Evolutionary conservation across 2,888 invertebrate species (phyloP).

Genomic region (Lasioglossum oenotherae): DNA sequence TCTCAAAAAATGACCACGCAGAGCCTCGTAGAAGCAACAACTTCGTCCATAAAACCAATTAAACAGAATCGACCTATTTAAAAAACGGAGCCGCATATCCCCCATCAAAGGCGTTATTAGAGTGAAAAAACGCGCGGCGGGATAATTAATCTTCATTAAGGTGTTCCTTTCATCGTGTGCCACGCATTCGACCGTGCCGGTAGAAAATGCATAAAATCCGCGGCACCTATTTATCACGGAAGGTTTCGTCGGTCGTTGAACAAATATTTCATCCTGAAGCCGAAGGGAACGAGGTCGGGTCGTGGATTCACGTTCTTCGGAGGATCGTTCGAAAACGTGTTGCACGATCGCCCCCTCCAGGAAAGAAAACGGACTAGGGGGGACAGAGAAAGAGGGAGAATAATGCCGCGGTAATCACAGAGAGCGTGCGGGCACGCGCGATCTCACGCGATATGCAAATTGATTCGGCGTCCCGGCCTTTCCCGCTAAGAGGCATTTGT

Average conservation of each 20-base stretch:
- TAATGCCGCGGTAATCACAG: conserved; percentile 15
- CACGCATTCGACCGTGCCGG: not conserved
- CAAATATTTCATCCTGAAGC: not conserved
- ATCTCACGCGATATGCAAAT: conserved; percentile 44
- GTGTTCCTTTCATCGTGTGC: not conserved
- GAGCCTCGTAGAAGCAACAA: not conserved
- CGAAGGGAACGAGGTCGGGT: not conserved
- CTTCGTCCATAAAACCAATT: not conserved
- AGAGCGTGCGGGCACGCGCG: conserved; percentile 24
- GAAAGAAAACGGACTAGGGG: not conserved
- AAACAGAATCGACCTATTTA: not conserved
- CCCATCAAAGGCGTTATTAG: not conserved
- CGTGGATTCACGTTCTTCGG: not conserved
- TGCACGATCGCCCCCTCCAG: not conserved
- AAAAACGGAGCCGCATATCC: not conserved
- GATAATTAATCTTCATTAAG: conserved; percentile 10
- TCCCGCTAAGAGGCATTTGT: conserved; percentile 25
- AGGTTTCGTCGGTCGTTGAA: not conserved
- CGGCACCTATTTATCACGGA: conserved; percentile 1
- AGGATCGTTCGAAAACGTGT: not conserved
- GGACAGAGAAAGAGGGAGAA: not conserved
- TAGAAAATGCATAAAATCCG: conserved; percentile 8
- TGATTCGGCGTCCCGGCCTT: conserved; percentile 34
- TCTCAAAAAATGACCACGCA: too few species aligned
- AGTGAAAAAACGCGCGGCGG: not conserved